These are phyloP conservation scores for Plebejus argus DNA, from an alignment of 2,888 invertebrate species.

Conservation along the genomic window DNA sequence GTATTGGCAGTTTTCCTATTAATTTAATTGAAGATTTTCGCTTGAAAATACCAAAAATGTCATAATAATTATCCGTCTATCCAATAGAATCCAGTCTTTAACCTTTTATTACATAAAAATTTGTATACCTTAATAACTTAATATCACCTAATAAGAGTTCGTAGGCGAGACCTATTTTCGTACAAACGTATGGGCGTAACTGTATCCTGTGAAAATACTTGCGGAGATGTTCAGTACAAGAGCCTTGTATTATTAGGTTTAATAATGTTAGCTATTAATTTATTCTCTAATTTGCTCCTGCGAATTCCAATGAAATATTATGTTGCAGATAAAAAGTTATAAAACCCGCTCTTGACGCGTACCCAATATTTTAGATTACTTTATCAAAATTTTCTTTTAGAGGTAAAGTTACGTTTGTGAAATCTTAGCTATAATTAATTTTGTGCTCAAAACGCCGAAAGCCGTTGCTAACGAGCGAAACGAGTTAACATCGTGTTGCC, in stretches of 20 bases:
- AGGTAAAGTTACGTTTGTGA: not conserved
- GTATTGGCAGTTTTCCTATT: no score
- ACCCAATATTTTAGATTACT: not conserved
- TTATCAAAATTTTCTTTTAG: not conserved
- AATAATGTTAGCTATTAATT: not conserved
- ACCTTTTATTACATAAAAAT: no score
- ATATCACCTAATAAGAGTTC: not conserved
- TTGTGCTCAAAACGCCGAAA: constrained; percentile 26
- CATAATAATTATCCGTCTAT: no score
- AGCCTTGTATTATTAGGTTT: no score
- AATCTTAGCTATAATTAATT: constrained; percentile 27
- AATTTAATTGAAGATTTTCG: no score
- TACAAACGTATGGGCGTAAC: not conserved
- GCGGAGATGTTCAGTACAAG: not conserved
- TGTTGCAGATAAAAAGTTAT: not conserved
- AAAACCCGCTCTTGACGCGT: not conserved
- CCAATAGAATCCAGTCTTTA: no score
- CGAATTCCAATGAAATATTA: not conserved
- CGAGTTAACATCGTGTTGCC: constrained; percentile 28
- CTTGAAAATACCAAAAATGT: no score
- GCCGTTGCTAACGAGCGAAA: constrained; percentile 28
- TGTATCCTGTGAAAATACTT: constrained; percentile 4
- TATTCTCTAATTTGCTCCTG: not conserved
- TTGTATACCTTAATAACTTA: no score
- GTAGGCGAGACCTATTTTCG: not conserved